Conservation (phyloP, 64 coral and sea anemone genomes). For the Trachythela sp. region DNA sequence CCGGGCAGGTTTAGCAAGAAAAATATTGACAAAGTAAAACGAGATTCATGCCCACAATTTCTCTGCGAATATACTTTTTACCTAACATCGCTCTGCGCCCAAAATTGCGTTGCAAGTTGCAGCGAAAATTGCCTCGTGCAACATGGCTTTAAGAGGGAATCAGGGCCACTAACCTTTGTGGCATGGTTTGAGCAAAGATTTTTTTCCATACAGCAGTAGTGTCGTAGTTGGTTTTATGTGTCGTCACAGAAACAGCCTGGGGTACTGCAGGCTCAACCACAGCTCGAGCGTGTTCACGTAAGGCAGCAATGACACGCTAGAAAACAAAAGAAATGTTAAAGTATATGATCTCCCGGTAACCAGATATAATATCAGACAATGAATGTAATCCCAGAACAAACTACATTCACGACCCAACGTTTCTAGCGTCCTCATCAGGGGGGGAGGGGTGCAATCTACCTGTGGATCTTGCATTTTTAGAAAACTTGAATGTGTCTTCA, state of each 20-base stretch:
- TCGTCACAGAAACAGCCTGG: slow-evolving; percentile 65
- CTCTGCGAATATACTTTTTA: too few relatives aligned
- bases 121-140: too few relatives aligned
- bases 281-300: slow-evolving; percentile 77
- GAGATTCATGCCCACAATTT: too few relatives aligned
- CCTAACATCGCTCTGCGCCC: too few relatives aligned
- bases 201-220: slow-evolving; percentile 88
- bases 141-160: not conserved
- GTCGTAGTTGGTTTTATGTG: slow-evolving; percentile 74
- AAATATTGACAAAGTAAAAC: too few relatives aligned
- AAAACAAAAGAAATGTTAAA: not conserved
- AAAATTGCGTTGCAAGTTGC: too few relatives aligned
- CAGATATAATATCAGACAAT: too few relatives aligned
- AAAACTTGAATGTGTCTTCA: slow-evolving; percentile 82
- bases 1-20: too few relatives aligned
- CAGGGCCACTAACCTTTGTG: not conserved
- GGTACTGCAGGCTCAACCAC: slow-evolving; percentile 69
- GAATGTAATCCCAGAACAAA: too few relatives aligned
- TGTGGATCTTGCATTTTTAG: slow-evolving; percentile 78
- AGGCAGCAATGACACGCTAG: slow-evolving; percentile 58
- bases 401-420: too few relatives aligned
- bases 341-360: too few relatives aligned
- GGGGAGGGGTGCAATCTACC: slow-evolving; percentile 18
- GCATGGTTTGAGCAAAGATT: slow-evolving; percentile 46
- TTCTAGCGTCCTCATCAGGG: not conserved